phyloP scores from a whole-genome alignment of 1,140 invertebrate genomes.

The Drosophila repleta region DNA sequence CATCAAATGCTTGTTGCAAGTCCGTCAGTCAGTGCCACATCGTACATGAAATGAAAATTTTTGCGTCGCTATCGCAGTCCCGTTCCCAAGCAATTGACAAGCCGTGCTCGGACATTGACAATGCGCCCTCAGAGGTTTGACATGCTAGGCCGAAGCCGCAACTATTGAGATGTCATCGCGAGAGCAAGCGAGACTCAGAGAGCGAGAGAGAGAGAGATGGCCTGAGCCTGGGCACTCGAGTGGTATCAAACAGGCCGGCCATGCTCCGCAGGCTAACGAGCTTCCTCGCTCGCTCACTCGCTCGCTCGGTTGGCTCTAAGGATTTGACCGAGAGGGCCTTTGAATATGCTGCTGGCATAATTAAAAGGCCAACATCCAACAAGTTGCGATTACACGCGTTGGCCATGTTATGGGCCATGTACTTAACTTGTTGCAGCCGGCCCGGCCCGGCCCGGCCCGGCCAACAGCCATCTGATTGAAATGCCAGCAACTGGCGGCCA shows the following conservation, averaged over 20 bases:
- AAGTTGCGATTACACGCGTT: conserved; percentile 73
- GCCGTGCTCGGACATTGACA: conserved; percentile 70
- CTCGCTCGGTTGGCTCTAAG: conserved; percentile 7
- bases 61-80: conserved; percentile 29
- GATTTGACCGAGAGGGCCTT: conserved; percentile 35
- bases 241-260: conserved; percentile 61
- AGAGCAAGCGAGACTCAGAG: neutral
- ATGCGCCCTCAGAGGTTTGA: conserved; percentile 73
- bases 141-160: conserved; percentile 65
- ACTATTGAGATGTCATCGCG: conserved; percentile 77
- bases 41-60: conserved; percentile 59
- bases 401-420: conserved; percentile 75
- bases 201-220: conserved; percentile 1
- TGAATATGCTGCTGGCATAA: conserved; percentile 63
- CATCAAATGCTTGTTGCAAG: conserved; percentile 66
- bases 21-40: conserved; percentile 10
- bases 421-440: conserved; percentile 49
- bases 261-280: conserved; percentile 50
- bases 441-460: neutral
- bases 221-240: conserved; percentile 32
- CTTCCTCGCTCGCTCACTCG: neutral
- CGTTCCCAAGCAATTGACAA: conserved; percentile 53
- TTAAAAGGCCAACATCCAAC: conserved; percentile 57
- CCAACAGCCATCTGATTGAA: conserved; percentile 68
- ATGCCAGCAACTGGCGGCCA: conserved; percentile 55